Evolutionary conservation across 2,113 vertebrate species (phyloP).

Genomic region (Sapajus apella): DNA sequence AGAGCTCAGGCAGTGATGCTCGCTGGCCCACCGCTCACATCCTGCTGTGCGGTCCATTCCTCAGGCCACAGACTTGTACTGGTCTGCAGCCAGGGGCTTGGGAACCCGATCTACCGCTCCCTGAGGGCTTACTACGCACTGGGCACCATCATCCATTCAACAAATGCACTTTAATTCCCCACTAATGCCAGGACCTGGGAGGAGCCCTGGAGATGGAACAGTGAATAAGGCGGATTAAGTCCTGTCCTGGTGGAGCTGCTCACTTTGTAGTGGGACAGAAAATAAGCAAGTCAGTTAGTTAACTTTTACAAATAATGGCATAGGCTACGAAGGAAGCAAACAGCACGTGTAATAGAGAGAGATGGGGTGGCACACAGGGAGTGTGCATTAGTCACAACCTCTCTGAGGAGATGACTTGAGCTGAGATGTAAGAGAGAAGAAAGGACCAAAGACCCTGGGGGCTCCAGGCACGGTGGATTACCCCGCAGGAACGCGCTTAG

Average conservation of each 20-base stretch:
- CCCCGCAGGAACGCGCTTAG: neutral
- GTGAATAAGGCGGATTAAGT: too few relatives aligned
- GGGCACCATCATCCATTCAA: neutral
- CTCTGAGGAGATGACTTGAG: neutral
- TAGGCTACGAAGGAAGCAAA: neutral
- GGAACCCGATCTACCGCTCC: neutral
- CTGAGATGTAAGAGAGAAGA: neutral
- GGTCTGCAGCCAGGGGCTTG: too few relatives aligned
- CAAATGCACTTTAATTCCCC: neutral
- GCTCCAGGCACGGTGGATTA: too few relatives aligned
- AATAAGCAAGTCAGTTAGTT: neutral
- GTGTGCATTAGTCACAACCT: neutral
- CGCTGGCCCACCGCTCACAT: too few relatives aligned
- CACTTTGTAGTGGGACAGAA: neutral
- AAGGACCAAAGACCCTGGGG: neutral
- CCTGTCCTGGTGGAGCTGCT: neutral
- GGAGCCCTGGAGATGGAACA: too few relatives aligned
- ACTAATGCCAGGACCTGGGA: neutral
- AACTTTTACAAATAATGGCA: neutral
- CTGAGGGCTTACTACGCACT: neutral
- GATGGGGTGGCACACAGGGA: too few relatives aligned
- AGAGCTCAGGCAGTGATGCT: too few relatives aligned
- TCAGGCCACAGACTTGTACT: too few relatives aligned
- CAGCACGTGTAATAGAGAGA: neutral
- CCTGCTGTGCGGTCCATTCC: too few relatives aligned